phyloP scores from a whole-genome alignment of 2,797 vertebrate genomes.

The Taeniopygia guttata region DNA sequence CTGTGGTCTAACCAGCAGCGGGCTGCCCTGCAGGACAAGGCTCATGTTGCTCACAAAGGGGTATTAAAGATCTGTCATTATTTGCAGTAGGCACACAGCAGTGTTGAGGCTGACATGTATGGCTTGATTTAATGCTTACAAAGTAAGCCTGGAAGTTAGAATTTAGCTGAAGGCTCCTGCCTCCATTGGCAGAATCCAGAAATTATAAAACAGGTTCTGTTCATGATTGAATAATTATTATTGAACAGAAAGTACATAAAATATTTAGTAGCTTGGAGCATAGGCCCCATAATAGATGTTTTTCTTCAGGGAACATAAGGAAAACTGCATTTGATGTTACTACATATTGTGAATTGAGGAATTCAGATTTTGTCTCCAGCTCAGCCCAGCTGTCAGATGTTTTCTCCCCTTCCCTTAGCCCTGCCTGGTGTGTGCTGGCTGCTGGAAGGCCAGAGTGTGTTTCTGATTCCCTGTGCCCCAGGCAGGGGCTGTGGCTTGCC shows the following conservation, averaged over 20 bases:
- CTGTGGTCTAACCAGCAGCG: too few species aligned
- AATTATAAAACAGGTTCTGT: background rate
- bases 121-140: background rate
- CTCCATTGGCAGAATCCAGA: background rate
- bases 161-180: background rate
- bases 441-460: background rate
- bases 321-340: background rate
- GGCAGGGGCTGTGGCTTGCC: background rate
- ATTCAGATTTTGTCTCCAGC: background rate
- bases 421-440: background rate
- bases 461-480: background rate
- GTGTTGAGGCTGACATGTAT: background rate
- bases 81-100: slow-evolving; percentile 6
- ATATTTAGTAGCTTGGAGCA: slow-evolving; percentile 5
- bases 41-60: too few species aligned
- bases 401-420: background rate
- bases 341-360: background rate
- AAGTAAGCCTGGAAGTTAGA: background rate
- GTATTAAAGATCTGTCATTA: background rate
- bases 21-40: too few species aligned
- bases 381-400: background rate
- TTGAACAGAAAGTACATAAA: background rate
- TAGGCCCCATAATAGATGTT: background rate
- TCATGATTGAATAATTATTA: background rate
- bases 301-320: background rate